Evolutionary conservation across 2,113 vertebrate species (phyloP).

Genomic region (Zosterops hypoxanthus): DNA sequence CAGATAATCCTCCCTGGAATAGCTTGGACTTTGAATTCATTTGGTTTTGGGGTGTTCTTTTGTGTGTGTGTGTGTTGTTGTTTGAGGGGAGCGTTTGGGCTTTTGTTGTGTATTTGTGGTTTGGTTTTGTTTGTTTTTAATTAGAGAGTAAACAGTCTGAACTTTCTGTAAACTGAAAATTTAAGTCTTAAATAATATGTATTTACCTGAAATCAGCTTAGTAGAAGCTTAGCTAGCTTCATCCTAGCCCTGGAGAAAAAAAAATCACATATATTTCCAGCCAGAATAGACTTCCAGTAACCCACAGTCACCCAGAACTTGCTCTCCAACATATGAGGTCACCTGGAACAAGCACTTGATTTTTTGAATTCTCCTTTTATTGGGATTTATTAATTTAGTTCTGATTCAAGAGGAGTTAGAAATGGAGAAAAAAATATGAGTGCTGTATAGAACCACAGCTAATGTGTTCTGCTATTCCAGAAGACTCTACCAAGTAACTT

Average conservation of each 20-base stretch:
- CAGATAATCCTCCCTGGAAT: background rate
- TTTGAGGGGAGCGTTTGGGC: background rate
- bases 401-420: background rate
- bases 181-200: background rate
- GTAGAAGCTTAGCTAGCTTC: background rate
- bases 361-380: constrained; percentile 41
- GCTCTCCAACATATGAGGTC: constrained; percentile 49
- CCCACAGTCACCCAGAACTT: constrained; percentile 23
- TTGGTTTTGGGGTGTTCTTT: background rate
- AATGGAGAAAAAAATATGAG: background rate
- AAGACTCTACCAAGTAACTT: background rate
- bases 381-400: constrained; percentile 40
- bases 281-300: constrained; percentile 42
- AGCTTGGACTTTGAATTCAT: background rate
- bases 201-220: background rate
- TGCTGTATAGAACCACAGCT: background rate
- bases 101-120: background rate
- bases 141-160: background rate
- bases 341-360: constrained; percentile 25
- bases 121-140: background rate
- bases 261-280: background rate
- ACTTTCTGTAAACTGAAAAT: background rate
- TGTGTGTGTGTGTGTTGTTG: background rate
- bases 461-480: background rate
- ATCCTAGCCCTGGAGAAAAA: background rate